phyloP scores from a whole-genome alignment of 2,888 invertebrate genomes.

The Balanococcus diminutus region DNA sequence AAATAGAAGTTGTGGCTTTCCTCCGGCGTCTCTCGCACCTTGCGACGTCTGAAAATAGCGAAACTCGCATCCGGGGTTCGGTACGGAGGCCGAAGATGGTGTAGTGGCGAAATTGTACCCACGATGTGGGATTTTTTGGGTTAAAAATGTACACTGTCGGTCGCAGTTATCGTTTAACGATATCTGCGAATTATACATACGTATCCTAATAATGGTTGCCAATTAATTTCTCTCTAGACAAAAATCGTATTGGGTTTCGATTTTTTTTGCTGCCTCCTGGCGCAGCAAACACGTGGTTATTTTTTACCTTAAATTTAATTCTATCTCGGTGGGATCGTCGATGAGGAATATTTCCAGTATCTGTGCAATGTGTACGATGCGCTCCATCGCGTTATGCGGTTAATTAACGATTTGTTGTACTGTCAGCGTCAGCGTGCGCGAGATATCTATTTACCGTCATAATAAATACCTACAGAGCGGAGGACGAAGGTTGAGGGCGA shows the following conservation, averaged over 20 bases:
- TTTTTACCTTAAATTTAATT: slow-evolving; percentile 17
- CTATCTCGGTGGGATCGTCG: background rate
- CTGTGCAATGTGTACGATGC: background rate
- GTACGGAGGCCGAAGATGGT: background rate
- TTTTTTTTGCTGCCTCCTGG: background rate
- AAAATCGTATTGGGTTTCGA: background rate
- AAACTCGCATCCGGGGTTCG: background rate
- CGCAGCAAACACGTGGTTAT: slow-evolving; percentile 6
- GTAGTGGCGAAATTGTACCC: background rate
- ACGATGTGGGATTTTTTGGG: background rate
- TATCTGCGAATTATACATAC: background rate
- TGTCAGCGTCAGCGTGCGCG: background rate
- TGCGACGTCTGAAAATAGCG: slow-evolving; percentile 11
- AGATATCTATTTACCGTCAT: background rate
- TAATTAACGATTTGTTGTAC: background rate
- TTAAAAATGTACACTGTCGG: too few species aligned
- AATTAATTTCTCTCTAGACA: background rate
- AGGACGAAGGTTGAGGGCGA: background rate
- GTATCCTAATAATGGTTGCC: background rate
- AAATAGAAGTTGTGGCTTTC: slow-evolving; percentile 34
- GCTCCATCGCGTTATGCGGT: background rate
- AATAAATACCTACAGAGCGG: too few species aligned
- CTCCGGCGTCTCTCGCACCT: slow-evolving; percentile 27
- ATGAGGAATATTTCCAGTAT: background rate
- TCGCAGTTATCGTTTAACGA: background rate